Evolutionary conservation across 1,140 invertebrate genomes (phyloP), one percentile per base, ranked within the genome.

Genomic region (Pseudachorutes palmiensis): DNA sequence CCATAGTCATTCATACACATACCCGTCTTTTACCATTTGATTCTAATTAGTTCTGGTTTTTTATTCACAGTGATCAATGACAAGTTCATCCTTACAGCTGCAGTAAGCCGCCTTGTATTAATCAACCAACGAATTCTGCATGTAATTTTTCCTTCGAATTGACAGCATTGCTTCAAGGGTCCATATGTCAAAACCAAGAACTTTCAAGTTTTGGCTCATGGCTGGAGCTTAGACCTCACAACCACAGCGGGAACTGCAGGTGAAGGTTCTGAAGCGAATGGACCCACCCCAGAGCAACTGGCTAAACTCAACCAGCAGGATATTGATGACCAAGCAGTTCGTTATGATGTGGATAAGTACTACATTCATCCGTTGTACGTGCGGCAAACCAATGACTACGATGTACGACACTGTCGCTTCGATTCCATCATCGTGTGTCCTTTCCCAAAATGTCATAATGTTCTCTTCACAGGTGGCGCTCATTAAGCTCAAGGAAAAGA

Each of bases 301-400:
- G 32, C 16, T 12, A 61, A 61, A 31, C 28, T 64, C 3, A 24
- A 64, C 14, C 2, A 55, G 41, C 12, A 51, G 26, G 65, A 68
- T 32, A 12, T n/a, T 24, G 41, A 49, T 12, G 69, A 70, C 28
- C 31, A 51, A 1, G 24, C 66, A 32, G 22, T 62, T 2, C 63
- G 72, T 12, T 69, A 60, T 31, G 28, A 62, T 24, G 67, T 73
- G 1, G 67, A 73, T 0, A 65, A 67, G 65, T 73, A 69, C 61
- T 73, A 67, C 33, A 70, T 73, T 28, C 72, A 73, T 68, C 72
- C 72, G 3, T 68, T 73, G 19, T 73, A 73, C 51, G 66, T 70
- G 22, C 28, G 65, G 64, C 72, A 73, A 45, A 73, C 72, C 0
- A 73, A 73, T 61, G 72, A 73, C 26, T 73, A 66, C 51, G 72